Evolutionary conservation across 2,113 vertebrate genomes (phyloP), one percentile per base, ranked within the genome.

Genomic region (Elephas maximus): DNA sequence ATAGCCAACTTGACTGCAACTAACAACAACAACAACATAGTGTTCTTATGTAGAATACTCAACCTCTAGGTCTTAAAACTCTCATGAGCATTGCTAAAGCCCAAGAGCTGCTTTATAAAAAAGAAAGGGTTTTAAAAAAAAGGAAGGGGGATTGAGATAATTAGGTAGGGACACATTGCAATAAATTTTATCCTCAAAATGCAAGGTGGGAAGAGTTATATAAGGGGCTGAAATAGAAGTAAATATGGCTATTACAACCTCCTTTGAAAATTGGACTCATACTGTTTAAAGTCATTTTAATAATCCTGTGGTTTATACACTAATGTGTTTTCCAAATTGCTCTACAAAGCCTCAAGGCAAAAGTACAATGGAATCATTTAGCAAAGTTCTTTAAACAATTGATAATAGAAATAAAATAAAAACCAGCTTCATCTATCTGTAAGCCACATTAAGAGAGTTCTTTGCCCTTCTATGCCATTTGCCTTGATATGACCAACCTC

Each of bases 251-350:
- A 85, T 95, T 92, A 78, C 8, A 89, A 73, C 26, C n/a, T 94
- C 65, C 88, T 94, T 87, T 93, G 74, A 92, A 97, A 96, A 92
- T 74, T 91, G 62, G 86, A 89, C 76, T 96, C 83, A 87, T 62
- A 74, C 82, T 88, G 77, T 79, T 96, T 95, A 79, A 95, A 93
- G 79, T 83, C 76, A 33, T 85, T 96, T 98, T 94, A 96, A 96
- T 92, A 94, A 95, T 76, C 84, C 28, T 96, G 53, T 79, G 81
- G 80, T 95, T 95, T 96, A 79, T 91, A 89, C 63, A 51, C 84
- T 78, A 94, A 93, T 90, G 41, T 67, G 76, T 62, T 97, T 96
- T 94, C 85, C 93, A 97, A 89, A 97, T 96, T 96, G 94, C n/a
- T 94, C 80, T 84, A 94, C 84, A 97, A 84, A 90, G 89, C 80